A percentile compares a stretch with the other conserved stretches of the same genome.
phyloP scores from a whole-genome alignment of 2,797 vertebrate species.

The Protosalanx chinensis region DNA sequence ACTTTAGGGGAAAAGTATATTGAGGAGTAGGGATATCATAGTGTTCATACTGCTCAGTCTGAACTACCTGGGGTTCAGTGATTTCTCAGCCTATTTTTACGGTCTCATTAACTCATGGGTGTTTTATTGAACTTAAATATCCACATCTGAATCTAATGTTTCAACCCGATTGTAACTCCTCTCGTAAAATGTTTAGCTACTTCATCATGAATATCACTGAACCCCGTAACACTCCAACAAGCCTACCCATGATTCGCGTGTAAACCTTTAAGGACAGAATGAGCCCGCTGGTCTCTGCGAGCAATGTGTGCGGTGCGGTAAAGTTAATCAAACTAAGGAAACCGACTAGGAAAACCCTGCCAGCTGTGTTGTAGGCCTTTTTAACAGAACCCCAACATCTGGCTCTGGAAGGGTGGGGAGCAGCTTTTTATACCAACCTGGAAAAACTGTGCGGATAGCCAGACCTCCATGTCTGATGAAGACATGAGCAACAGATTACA shows the following conservation, averaged over 20 bases:
- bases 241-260: not conserved
- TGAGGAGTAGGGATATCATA: slow-evolving; percentile 24
- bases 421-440: slow-evolving; percentile 30
- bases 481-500: slow-evolving; percentile 15
- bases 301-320: not conserved
- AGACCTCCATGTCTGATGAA: slow-evolving; percentile 2
- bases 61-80: slow-evolving; percentile 41
- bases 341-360: not conserved
- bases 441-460: slow-evolving; percentile 16
- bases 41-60: slow-evolving; percentile 25
- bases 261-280: not conserved
- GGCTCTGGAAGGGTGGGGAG: slow-evolving; percentile 10
- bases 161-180: slow-evolving; percentile 39
- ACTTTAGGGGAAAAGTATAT: not conserved
- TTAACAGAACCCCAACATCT: slow-evolving; percentile 8
- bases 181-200: slow-evolving; percentile 23
- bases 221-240: not conserved
- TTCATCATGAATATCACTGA: slow-evolving; percentile 25
- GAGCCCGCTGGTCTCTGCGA: not conserved
- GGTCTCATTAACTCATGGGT: slow-evolving; percentile 51
- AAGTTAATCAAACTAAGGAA: not conserved
- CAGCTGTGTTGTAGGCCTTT: slow-evolving; percentile 1
- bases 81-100: slow-evolving; percentile 50
- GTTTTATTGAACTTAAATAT: slow-evolving; percentile 50
- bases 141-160: slow-evolving; percentile 43